Percentiles rank a stretch among this genome's conserved stretches.
Conservation (phyloP, 2,888 invertebrate genomes). For the Oscheius sp. region DNA sequence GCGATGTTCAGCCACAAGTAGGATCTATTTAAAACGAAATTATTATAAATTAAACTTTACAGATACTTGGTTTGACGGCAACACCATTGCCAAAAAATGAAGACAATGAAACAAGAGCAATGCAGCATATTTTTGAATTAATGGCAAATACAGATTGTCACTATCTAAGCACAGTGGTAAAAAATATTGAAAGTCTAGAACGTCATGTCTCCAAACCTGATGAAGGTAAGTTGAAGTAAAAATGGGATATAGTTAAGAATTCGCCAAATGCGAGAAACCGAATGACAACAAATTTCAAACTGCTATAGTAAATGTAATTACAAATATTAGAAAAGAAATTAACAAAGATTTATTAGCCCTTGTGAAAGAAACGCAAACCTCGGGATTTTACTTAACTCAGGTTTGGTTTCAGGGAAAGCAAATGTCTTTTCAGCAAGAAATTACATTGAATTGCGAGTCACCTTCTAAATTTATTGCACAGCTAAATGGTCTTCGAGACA, state of each 20-base stretch:
- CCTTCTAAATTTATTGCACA: constrained; percentile 1
- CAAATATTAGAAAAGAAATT: constrained; percentile 19
- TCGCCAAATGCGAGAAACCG: neutral
- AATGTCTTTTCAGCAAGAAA: neutral
- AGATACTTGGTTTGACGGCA: constrained; percentile 28
- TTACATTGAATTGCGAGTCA: neutral
- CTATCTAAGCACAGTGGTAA: constrained; percentile 39
- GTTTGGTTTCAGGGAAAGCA: neutral
- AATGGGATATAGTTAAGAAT: neutral
- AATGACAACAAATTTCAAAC: neutral
- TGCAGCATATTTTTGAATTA: constrained; percentile 34
- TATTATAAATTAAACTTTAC: constrained; percentile 22
- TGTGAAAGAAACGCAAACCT: neutral
- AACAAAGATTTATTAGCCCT: neutral
- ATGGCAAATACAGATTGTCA: constrained; percentile 37
- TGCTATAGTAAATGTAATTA: neutral
- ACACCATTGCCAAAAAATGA: constrained; percentile 1
- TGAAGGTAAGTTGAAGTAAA: constrained; percentile 29
- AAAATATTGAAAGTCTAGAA: constrained; percentile 36
- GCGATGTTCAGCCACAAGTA: constrained; percentile 38
- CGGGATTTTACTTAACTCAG: constrained; percentile 2
- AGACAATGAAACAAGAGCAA: neutral
- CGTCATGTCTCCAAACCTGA: constrained; percentile 39
- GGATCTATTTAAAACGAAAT: neutral
- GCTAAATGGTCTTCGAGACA: neutral